A percentile compares a stretch with the other conserved stretches of the same genome.
Evolutionary conservation across 2,888 invertebrate genomes (phyloP).

Genomic region (Bombylius major): DNA sequence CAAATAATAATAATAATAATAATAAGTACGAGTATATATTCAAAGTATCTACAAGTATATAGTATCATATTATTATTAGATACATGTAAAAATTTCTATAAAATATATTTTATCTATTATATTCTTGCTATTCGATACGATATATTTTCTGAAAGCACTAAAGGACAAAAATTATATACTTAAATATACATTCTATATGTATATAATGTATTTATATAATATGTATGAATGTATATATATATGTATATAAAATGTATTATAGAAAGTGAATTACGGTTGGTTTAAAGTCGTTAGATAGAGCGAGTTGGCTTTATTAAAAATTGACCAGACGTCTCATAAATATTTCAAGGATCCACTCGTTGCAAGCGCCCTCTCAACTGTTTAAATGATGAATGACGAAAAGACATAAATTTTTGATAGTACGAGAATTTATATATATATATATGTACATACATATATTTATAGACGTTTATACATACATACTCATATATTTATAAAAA

Average conservation of each 20-base stretch:
- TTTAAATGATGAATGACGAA: slow-evolving; percentile 19
- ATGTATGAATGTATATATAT: background rate
- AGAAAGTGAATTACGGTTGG: background rate
- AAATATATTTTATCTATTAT: too few relatives aligned
- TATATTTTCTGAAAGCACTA: too few relatives aligned
- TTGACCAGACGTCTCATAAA: slow-evolving; percentile 24
- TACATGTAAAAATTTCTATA: too few relatives aligned
- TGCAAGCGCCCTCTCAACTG: slow-evolving; percentile 13
- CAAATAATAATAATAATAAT: too few relatives aligned
- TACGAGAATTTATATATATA: slow-evolving; percentile 13
- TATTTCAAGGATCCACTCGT: slow-evolving; percentile 17
- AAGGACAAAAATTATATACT: background rate
- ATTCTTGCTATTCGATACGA: too few relatives aligned
- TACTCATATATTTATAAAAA: too few relatives aligned
- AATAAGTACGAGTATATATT: too few relatives aligned
- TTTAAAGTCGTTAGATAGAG: slow-evolving; percentile 12
- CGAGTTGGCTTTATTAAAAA: slow-evolving; percentile 22
- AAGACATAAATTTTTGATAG: slow-evolving; percentile 18
- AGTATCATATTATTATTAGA: too few relatives aligned
- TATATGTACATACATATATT: background rate
- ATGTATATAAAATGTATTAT: too few relatives aligned
- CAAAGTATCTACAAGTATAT: too few relatives aligned
- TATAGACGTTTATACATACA: too few relatives aligned
- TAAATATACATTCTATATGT: too few relatives aligned
- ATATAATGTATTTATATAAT: background rate